Base-by-base conservation (phyloP, 2,888 invertebrate genomes). In the Anoplius nigerrimus region DNA sequence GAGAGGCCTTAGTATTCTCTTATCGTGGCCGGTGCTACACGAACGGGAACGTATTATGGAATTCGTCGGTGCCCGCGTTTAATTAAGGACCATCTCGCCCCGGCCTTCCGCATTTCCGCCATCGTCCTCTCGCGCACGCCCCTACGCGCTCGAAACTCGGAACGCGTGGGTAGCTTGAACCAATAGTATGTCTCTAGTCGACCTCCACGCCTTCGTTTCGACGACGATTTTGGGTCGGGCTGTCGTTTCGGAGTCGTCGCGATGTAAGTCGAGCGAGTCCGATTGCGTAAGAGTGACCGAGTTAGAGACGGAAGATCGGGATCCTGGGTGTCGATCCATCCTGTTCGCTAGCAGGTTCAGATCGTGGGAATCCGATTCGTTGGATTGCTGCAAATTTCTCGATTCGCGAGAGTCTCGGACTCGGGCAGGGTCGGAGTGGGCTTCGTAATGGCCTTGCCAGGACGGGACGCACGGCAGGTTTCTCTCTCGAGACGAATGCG, bases 11-110 rank as follows among this genome's bases (percentile, higher is more conserved):
- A 34, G 34, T 11, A 34, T 34, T 11, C 54, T 66, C 71, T 81
- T 81, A 79, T 79, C 76, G 72, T 62, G 66, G 69, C 48, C 66
- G 34, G 62, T 72, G 79, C 76, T 79, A 74, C 71, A 74, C 74
- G 76, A 76, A 79, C 70, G 66, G 64, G 74, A 75, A 75, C 73
- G 60, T 74, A 74, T 80, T 72, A 72, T 63, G 73, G 72, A 79
- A 81, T 81, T 79, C 75, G 71, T 73, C 68, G 68, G 68, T 68
- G 42, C 57, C 64, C 56, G 69, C 27, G 72, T 71, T 82, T 78
- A 82, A 82, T 82, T 82, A 78, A 79, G 73, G 67, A 45, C 69
- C 67, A 46, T 61, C 46, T 64, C 48, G 42, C 24, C 55, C 63
- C 42, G 21, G 21, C 52, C 74, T 76, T 76, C 79, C 79, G 71